phyloP scores from a whole-genome alignment of 2,113 vertebrate genomes.

The Crocuta crocuta region DNA sequence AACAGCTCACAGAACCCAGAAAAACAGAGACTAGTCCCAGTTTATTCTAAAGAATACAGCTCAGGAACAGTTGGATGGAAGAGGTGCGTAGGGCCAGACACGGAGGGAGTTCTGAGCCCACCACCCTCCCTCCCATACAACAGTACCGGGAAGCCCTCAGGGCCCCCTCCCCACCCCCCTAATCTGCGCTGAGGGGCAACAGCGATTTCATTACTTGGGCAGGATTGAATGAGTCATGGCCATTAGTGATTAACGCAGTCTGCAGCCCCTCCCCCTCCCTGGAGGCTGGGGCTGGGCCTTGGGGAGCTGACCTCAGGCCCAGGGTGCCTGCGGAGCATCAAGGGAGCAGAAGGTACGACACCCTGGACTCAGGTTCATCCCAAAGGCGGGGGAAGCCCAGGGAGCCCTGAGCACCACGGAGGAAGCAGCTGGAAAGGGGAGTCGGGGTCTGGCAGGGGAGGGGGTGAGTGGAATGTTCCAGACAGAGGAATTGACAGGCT shows the following conservation, averaged over 20 bases:
- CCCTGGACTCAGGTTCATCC: neutral
- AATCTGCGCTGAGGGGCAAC: neutral
- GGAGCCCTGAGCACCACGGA: rapidly evolving
- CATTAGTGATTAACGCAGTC: neutral
- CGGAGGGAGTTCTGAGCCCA: neutral
- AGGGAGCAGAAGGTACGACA: neutral
- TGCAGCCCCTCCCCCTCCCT: neutral
- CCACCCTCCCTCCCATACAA: neutral
- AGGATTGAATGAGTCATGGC: neutral
- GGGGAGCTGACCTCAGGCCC: neutral
- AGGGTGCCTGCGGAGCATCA: neutral
- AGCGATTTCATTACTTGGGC: neutral
- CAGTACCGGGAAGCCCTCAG: neutral
- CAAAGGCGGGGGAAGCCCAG: neutral
- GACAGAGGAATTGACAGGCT: neutral
- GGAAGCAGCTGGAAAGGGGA: neutral
- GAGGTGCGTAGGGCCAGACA: rapidly evolving
- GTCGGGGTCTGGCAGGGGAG: neutral
- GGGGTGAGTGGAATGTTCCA: neutral
- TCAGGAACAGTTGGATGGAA: neutral
- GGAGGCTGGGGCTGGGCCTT: too few species aligned
- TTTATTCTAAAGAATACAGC: neutral
- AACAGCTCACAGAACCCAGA: neutral
- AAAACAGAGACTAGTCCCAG: neutral
- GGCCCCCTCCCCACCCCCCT: neutral